Evolutionary conservation across 2,888 invertebrate genomes (phyloP).

Genomic region (Melanophora roralis): DNA sequence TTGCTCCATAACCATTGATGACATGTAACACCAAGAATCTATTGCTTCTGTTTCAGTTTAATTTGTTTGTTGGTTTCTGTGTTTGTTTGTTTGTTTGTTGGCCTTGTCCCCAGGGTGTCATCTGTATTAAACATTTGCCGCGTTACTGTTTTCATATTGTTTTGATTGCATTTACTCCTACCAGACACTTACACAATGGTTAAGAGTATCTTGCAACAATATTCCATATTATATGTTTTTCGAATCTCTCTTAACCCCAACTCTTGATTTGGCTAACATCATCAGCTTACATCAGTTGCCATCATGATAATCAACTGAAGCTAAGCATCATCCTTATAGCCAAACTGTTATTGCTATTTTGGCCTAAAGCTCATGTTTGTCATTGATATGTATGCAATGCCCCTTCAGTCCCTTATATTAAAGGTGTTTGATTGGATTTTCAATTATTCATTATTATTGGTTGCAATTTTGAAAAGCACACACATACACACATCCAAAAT

Average conservation of each 20-base stretch:
- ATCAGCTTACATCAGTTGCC: constrained; percentile 55
- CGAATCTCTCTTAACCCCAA: background rate
- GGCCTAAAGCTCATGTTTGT: constrained; percentile 12
- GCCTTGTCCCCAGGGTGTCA: constrained; percentile 65
- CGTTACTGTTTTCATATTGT: constrained; percentile 34
- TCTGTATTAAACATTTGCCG: constrained; percentile 63
- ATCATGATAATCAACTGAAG: constrained; percentile 16
- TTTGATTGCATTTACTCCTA: constrained; percentile 72
- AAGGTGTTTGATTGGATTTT: constrained; percentile 77
- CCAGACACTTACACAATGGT: constrained; percentile 54
- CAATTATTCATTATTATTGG: constrained; percentile 77
- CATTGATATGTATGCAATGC: constrained; percentile 34
- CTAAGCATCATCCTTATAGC: constrained; percentile 18
- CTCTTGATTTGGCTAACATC: background rate
- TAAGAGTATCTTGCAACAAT: background rate
- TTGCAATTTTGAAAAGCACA: constrained; percentile 69
- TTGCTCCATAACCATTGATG: constrained; percentile 53
- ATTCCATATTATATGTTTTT: constrained; percentile 8
- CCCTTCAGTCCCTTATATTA: constrained; percentile 68
- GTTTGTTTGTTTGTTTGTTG: constrained; percentile 33
- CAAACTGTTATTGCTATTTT: constrained; percentile 51
- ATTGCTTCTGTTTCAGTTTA: constrained; percentile 22
- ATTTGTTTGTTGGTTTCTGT: background rate
- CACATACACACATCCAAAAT: too few relatives aligned
- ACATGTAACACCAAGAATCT: constrained; percentile 36